A percentile compares a stretch with the other conserved stretches of the same genome.
phyloP scores from a whole-genome alignment of 2,888 invertebrate genomes.

The Boloria selene region DNA sequence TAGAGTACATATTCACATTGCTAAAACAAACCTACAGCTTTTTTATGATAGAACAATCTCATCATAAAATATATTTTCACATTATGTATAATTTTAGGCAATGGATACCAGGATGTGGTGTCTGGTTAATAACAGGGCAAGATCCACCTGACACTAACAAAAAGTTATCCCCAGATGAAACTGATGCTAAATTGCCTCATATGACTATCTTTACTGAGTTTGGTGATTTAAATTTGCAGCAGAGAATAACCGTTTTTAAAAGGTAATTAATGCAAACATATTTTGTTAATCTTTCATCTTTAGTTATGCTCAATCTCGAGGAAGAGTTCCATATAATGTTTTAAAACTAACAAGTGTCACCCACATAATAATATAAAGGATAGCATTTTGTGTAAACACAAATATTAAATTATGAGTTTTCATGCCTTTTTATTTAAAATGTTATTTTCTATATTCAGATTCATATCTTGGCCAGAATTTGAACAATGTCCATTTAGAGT shows the following conservation, averaged over 20 bases:
- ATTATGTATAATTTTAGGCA: slow-evolving; percentile 58
- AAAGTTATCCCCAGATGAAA: slow-evolving; percentile 53
- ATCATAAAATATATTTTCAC: not conserved
- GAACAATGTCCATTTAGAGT: slow-evolving; percentile 84
- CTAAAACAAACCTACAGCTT: not conserved
- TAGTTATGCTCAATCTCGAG: too few species aligned
- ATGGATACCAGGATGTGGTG: slow-evolving; percentile 89
- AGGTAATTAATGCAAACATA: slow-evolving; percentile 52
- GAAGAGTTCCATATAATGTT: too few species aligned
- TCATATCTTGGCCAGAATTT: slow-evolving; percentile 85
- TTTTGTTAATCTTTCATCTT: too few species aligned
- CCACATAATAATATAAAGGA: too few species aligned
- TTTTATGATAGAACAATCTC: too few species aligned
- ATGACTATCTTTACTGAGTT: slow-evolving; percentile 88
- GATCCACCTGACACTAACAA: slow-evolving; percentile 71
- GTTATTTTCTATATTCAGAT: slow-evolving; percentile 58
- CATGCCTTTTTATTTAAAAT: not conserved
- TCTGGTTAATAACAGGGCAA: slow-evolving; percentile 82
- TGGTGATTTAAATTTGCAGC: slow-evolving; percentile 84
- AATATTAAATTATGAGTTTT: too few species aligned
- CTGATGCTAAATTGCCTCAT: slow-evolving; percentile 73
- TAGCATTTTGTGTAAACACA: too few species aligned
- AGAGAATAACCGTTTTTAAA: slow-evolving; percentile 85
- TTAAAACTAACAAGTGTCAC: too few species aligned
- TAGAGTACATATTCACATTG: not conserved